phyloP scores from a whole-genome alignment of 1,140 invertebrate genomes.

The Drosophila suzukii region DNA sequence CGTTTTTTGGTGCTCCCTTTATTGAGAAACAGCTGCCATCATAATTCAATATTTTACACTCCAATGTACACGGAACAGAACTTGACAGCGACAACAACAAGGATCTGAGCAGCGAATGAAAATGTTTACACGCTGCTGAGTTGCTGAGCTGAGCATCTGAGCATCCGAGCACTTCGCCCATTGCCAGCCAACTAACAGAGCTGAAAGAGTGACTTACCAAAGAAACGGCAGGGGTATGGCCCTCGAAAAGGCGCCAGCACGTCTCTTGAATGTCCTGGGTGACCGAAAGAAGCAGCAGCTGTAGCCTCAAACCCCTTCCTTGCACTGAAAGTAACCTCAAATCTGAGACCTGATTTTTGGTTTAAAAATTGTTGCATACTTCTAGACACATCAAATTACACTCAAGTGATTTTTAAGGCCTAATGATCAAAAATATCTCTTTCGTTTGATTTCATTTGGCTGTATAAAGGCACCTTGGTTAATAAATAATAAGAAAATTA shows the following conservation, averaged over 20 bases:
- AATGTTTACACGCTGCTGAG: slow-evolving; percentile 77
- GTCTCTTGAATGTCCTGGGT: slow-evolving; percentile 58
- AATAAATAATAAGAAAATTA: too few species aligned
- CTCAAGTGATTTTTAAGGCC: too few species aligned
- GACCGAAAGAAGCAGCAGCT: slow-evolving; percentile 40
- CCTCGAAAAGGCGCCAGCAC: slow-evolving; percentile 50
- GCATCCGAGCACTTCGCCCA: slow-evolving; percentile 49
- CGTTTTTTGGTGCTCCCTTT: slow-evolving; percentile 32
- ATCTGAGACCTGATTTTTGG: background rate
- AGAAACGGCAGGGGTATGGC: slow-evolving; percentile 7
- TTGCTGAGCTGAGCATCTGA: slow-evolving; percentile 47
- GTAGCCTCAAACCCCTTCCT: background rate
- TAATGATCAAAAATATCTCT: too few species aligned
- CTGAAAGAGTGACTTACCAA: slow-evolving; percentile 25
- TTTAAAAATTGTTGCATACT: too few species aligned
- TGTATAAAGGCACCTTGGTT: too few species aligned
- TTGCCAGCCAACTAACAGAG: slow-evolving; percentile 43
- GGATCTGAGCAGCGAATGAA: slow-evolving; percentile 58
- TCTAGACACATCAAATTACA: too few species aligned
- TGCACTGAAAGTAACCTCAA: slow-evolving; percentile 1
- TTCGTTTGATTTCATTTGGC: too few species aligned
- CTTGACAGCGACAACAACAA: slow-evolving; percentile 63
- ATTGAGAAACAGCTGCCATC: slow-evolving; percentile 81
- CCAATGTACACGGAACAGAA: slow-evolving; percentile 75
- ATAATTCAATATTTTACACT: slow-evolving; percentile 83